These are phyloP conservation scores for Crotophaga sulcirostris DNA, from an alignment of 2,113 vertebrate species.

Conservation along the genomic window DNA sequence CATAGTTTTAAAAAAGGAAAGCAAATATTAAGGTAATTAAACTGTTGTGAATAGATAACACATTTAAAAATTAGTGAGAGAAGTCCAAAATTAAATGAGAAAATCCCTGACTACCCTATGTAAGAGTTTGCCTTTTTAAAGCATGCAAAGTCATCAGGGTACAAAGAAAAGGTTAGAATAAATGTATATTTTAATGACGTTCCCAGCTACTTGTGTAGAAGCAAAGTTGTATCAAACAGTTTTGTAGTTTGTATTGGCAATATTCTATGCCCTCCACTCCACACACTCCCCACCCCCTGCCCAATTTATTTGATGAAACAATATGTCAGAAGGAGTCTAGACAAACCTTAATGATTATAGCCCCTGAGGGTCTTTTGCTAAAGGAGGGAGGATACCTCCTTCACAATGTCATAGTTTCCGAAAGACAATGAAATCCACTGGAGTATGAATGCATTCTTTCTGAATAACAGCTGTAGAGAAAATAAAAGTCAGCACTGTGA, in stretches of 20 bases:
- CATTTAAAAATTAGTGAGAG: background rate
- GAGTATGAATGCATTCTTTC: background rate
- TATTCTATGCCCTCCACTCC: background rate
- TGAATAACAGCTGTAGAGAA: background rate
- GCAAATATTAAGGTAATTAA: background rate
- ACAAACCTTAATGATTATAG: background rate
- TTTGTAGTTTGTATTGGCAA: background rate
- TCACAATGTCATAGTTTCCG: background rate
- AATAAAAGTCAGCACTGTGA: background rate
- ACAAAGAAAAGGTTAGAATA: background rate
- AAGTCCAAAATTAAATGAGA: background rate
- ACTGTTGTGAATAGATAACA: background rate
- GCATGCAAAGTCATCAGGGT: background rate
- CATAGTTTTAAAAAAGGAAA: background rate
- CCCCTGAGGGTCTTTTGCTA: background rate
- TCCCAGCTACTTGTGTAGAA: background rate
- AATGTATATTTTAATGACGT: background rate
- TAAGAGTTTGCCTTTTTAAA: background rate
- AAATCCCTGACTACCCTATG: background rate
- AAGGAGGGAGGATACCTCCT: background rate
- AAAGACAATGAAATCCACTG: background rate
- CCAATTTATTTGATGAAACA: background rate
- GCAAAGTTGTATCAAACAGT: background rate
- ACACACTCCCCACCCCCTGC: too few relatives aligned
- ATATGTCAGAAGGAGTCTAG: background rate